Evolutionary conservation across 2,797 vertebrate species (phyloP), one percentile per base, ranked within the genome.

Genomic region (Brachyrhaphis roseni): DNA sequence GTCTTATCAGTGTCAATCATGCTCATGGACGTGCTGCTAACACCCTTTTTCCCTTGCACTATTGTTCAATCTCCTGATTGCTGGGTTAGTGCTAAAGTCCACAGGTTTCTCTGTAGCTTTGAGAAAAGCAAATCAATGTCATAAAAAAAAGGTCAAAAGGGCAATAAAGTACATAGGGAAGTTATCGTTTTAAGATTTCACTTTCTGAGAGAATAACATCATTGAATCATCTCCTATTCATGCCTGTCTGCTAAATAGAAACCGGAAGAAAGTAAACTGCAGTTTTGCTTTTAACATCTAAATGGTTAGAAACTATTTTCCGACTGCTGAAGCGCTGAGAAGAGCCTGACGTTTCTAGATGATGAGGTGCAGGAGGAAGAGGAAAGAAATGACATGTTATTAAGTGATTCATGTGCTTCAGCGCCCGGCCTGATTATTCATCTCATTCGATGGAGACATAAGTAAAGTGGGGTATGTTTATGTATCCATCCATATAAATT

Each of bases 311-410:
- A 74, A 18, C 18, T 26, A 53, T 55, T 39, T 39, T 26, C 11
- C 41, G 23, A 43, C 7, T 5, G 68, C 1, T 28, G 41, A 45
- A 71, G 26, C 15, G 68, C n/a, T n/a, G 23, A 70, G 43, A 26
- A 23, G 41, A 70, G 41, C n/a, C 66, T 70, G 39, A n/a, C n/a
- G 26, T 26, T 4, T 71, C 26, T 15, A 45, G 26, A n/a, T 15
- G 66, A 70, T 71, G 68, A 45, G 68, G 39, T 43, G 39, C 39
- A 68, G 59, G 34, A 39, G 13, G 68, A 71, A 45, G 68, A 43
- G 23, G 26, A n/a, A 8, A 71, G 23, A 28, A 71, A 71, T 46
- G 0, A 28, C 68, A 70, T n/a, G 68, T 7, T 3, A 71, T 71
- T 18, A 71, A 45, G 41, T 71, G 68, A 71, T 70, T 43, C 39